Percentiles rank a stretch among this genome's conserved stretches.
phyloP scores from a whole-genome alignment of 1,140 invertebrate species.

The Gonatopus flavifemur region DNA sequence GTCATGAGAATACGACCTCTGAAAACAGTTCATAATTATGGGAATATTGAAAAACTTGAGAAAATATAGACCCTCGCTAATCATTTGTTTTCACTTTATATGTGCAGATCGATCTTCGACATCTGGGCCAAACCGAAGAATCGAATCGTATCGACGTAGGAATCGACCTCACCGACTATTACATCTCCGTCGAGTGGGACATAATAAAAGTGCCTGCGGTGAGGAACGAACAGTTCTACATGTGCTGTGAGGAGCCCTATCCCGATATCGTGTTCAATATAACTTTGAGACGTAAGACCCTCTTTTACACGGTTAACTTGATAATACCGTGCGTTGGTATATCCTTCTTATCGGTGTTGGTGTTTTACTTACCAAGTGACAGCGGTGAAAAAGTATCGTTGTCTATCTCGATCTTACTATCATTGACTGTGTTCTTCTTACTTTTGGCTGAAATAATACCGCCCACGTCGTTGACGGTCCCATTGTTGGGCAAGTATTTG shows the following conservation, averaged over 20 bases:
- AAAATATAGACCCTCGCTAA: no score
- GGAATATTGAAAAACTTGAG: no score
- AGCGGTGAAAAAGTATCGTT: constrained; percentile 97
- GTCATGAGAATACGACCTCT: no score
- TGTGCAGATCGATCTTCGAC: constrained; percentile 81
- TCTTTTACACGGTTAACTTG: constrained; percentile 96
- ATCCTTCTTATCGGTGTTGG: constrained; percentile 95
- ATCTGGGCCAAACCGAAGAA: constrained; percentile 78
- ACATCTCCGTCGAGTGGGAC: constrained; percentile 97
- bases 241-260: constrained; percentile 88
- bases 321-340: constrained; percentile 96
- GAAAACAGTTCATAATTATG: no score
- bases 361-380: constrained; percentile 98
- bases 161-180: constrained; percentile 92
- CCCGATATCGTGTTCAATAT: constrained; percentile 98
- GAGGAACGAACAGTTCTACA: constrained; percentile 87
- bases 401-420: constrained; percentile 97
- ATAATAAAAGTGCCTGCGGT: constrained; percentile 87
- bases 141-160: constrained; percentile 83
- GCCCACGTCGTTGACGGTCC: constrained; percentile 97
- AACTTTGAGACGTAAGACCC: constrained; percentile 90
- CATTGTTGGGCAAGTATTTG: constrained; percentile 96
- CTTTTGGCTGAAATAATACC: constrained; percentile 98
- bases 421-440: constrained; percentile 98
- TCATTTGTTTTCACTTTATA: constrained; percentile 16